Evolutionary conservation across 2,888 invertebrate genomes (phyloP).

Genomic region (Allophyes oxyacanthae): DNA sequence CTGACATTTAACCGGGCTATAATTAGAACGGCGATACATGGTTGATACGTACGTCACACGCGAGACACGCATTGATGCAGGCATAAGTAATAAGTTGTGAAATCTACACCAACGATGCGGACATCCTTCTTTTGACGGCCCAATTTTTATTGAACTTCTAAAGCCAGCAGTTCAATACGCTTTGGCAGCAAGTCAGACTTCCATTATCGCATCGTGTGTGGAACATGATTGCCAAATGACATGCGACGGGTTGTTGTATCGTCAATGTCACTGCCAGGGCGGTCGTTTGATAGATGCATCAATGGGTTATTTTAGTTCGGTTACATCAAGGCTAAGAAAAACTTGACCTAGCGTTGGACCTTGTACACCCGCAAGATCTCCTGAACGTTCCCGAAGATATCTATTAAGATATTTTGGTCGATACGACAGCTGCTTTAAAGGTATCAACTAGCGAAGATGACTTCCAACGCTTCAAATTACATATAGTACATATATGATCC

Average conservation of each 20-base stretch:
- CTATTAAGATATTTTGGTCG: conserved; percentile 18
- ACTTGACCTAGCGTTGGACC: conserved; percentile 73
- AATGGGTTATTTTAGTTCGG: conserved; percentile 80
- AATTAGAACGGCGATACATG: conserved; percentile 73
- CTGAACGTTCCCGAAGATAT: conserved; percentile 52
- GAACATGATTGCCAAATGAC: conserved; percentile 76
- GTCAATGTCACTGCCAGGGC: conserved; percentile 86
- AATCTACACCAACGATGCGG: conserved; percentile 72
- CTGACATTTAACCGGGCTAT: conserved; percentile 85
- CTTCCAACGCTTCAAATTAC: too few species aligned
- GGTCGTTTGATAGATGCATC: conserved; percentile 77
- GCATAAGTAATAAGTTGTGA: conserved; percentile 69
- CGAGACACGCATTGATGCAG: conserved; percentile 58
- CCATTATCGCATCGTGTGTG: conserved; percentile 40
- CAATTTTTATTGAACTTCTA: conserved; percentile 12
- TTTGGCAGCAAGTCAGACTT: conserved; percentile 49
- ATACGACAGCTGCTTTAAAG: conserved; percentile 1
- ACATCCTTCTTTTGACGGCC: conserved; percentile 52
- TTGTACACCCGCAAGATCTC: conserved; percentile 58
- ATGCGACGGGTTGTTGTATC: conserved; percentile 62
- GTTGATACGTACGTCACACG: conserved; percentile 61
- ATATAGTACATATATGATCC: background rate
- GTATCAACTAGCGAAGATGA: background rate
- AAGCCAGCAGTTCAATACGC: conserved; percentile 35
- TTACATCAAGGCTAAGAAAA: conserved; percentile 79